Conservation (phyloP, 2,797 vertebrate species). For the Pseudochirops corinnae region DNA sequence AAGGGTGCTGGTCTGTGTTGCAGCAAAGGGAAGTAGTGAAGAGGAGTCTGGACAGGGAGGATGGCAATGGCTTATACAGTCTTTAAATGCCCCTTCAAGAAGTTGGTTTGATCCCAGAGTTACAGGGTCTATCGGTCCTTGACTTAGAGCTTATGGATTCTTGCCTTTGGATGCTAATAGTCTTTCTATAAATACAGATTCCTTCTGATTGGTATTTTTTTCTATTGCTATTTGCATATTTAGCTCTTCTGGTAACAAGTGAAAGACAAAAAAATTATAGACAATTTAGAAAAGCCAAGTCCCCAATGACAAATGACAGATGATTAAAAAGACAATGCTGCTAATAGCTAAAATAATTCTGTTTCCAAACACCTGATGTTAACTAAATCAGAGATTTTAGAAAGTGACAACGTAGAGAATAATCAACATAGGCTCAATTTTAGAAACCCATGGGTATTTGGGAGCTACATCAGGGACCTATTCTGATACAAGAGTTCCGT, state of each 20-base stretch:
- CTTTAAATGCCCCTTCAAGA: not conserved
- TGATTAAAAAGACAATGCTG: conserved; percentile 60
- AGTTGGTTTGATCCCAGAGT: not conserved
- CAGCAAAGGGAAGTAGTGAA: not conserved
- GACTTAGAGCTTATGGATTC: not conserved
- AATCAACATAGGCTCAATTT: conserved; percentile 6
- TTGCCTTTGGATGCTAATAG: not conserved
- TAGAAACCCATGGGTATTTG: not conserved
- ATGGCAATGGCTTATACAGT: too few species aligned
- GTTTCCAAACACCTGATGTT: conserved; percentile 59
- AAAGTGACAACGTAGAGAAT: conserved; percentile 8
- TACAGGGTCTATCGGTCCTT: not conserved
- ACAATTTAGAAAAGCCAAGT: conserved; percentile 62
- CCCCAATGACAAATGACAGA: conserved; percentile 54
- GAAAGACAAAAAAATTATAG: conserved; percentile 65
- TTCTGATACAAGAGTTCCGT: not conserved
- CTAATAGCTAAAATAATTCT: conserved; percentile 43
- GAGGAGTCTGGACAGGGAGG: not conserved
- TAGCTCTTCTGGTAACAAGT: conserved; percentile 21
- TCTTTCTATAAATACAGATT: not conserved
- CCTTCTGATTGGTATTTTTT: not conserved
- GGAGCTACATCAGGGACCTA: not conserved
- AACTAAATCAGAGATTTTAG: conserved; percentile 58
- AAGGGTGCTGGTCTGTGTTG: not conserved
- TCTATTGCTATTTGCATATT: conserved; percentile 44